Conservation (phyloP, 2,113 vertebrate genomes). For the Lathamus discolor region DNA sequence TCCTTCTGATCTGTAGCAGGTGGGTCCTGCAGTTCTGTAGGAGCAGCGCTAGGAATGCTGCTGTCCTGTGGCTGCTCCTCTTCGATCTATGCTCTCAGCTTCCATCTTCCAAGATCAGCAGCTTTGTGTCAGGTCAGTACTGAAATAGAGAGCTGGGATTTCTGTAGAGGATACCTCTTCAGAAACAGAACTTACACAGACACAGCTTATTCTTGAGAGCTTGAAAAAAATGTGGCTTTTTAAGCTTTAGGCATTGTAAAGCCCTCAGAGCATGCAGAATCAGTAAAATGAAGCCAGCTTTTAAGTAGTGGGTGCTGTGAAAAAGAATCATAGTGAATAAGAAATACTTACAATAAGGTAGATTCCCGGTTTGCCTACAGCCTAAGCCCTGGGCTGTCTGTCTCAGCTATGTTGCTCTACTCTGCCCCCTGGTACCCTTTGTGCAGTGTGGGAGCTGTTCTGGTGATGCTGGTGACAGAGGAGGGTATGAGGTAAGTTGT, state of each 20-base stretch:
- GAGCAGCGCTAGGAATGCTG: background rate
- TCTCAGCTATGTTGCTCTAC: background rate
- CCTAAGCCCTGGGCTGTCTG: too few relatives aligned
- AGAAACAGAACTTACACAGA: background rate
- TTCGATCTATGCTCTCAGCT: background rate
- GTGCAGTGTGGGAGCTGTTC: background rate
- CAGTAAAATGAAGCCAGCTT: background rate
- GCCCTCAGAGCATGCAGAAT: accelerated
- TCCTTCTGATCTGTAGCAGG: accelerated
- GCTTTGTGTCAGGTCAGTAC: background rate
- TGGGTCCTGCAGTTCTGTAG: background rate
- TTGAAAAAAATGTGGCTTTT: background rate
- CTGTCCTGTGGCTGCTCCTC: background rate
- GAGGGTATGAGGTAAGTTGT: background rate
- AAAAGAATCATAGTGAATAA: background rate
- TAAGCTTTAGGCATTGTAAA: background rate
- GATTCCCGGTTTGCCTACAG: background rate
- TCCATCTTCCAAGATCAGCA: background rate
- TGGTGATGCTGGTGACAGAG: background rate
- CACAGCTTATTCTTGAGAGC: accelerated
- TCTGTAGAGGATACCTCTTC: background rate
- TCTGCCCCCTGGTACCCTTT: background rate
- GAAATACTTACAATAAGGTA: too few relatives aligned
- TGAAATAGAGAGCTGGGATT: accelerated
- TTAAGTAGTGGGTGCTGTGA: background rate